Evolutionary conservation across 2,113 vertebrate genomes (phyloP).

Genomic region (Brachyhypopomus gauderio): DNA sequence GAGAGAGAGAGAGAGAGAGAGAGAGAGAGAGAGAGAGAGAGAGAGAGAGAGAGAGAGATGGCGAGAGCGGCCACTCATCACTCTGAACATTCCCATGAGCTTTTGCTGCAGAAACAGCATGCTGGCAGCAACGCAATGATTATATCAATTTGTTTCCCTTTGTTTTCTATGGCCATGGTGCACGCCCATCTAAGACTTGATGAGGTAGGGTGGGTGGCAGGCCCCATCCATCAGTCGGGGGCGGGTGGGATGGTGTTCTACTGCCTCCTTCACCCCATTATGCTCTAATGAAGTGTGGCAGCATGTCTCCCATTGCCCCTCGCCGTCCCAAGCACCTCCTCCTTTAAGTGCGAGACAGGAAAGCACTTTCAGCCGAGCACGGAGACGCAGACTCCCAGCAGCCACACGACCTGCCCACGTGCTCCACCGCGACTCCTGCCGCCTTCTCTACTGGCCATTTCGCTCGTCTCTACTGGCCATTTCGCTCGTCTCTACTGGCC

Average conservation of each 20-base stretch:
- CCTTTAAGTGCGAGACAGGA: slow-evolving; percentile 24
- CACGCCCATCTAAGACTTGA: slow-evolving; percentile 32
- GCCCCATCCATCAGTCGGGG: slow-evolving; percentile 61
- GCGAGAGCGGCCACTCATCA: slow-evolving; percentile 45
- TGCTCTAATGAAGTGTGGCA: slow-evolving; percentile 53
- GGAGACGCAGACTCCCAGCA: background rate
- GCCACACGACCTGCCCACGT: slow-evolving; percentile 3
- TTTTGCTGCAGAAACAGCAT: slow-evolving; percentile 66
- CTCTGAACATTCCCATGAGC: slow-evolving; percentile 58
- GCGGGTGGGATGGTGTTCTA: slow-evolving; percentile 41
- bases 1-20: slow-evolving; percentile 27
- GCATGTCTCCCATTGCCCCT: background rate
- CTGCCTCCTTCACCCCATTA: slow-evolving; percentile 53
- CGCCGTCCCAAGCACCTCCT: slow-evolving; percentile 26
- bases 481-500: background rate
- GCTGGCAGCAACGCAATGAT: slow-evolving; percentile 59
- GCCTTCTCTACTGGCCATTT: background rate
- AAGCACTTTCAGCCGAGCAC: background rate
- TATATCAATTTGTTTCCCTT: slow-evolving; percentile 57
- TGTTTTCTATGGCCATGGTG: slow-evolving; percentile 41
- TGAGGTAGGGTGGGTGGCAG: slow-evolving; percentile 39
- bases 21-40: background rate
- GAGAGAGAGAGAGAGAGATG: slow-evolving; percentile 10
- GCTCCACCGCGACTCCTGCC: slow-evolving; percentile 5
- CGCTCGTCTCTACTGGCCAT: background rate